Conservation (phyloP, 2,113 vertebrate species). For the Phrynosoma platyrhinos region DNA sequence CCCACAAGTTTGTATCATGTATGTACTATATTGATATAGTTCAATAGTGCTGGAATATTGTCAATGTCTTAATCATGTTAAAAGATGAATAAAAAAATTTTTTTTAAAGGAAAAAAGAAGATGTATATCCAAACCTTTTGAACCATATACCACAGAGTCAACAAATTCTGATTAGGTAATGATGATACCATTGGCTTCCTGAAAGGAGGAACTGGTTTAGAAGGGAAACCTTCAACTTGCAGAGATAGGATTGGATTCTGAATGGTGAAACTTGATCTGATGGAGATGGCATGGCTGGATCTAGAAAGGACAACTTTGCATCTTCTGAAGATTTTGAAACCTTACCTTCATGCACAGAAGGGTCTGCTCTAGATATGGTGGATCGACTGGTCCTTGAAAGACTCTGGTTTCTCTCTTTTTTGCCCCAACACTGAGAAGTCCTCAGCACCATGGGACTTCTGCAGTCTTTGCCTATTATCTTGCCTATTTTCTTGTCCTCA, state of each 20-base stretch:
- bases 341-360: not conserved
- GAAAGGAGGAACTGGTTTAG: not conserved
- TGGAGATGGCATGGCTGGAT: too few species aligned
- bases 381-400: not conserved
- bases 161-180: not conserved
- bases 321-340: not conserved
- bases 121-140: too few species aligned
- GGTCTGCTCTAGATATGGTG: not conserved
- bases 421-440: not conserved
- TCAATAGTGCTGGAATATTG: too few species aligned
- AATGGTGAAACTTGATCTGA: not conserved
- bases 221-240: not conserved
- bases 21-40: too few species aligned
- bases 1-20: too few species aligned
- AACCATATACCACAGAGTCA: too few species aligned
- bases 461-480: not conserved
- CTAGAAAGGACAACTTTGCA: not conserved
- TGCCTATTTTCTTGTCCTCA: not conserved
- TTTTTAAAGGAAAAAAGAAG: too few species aligned
- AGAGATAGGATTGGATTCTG: not conserved
- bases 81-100: too few species aligned
- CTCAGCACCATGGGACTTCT: not conserved
- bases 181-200: not conserved
- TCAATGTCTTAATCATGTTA: too few species aligned
- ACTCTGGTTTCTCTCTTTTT: not conserved